phyloP scores from a whole-genome alignment of 2,797 vertebrate genomes.

The Esox masquinongy region DNA sequence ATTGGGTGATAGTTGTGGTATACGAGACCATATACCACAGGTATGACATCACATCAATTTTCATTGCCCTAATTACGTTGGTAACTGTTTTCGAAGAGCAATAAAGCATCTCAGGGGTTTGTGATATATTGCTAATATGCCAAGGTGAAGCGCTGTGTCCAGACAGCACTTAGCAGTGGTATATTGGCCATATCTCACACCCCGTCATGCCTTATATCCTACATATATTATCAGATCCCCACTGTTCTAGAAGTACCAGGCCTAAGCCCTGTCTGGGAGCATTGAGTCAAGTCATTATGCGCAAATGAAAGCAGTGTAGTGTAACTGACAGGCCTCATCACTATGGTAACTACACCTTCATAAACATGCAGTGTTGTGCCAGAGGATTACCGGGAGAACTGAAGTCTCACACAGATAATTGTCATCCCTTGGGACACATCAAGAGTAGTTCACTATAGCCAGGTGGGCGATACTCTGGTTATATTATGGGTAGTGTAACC shows the following conservation, averaged over 20 bases:
- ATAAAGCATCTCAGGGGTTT: no score
- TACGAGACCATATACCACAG: no score
- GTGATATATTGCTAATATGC: no score
- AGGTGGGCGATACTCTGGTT: not conserved
- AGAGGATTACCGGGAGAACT: constrained; percentile 8
- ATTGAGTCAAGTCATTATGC: not conserved
- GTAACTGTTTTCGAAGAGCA: no score
- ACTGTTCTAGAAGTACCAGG: no score
- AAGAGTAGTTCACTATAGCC: not conserved
- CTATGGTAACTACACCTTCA: constrained; percentile 11
- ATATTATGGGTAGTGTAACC: not conserved
- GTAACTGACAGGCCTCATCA: constrained; percentile 14
- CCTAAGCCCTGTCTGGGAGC: not conserved
- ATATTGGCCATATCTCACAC: no score
- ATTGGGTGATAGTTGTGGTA: no score
- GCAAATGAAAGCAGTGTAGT: not conserved
- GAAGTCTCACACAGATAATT: constrained; percentile 6
- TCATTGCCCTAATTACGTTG: no score
- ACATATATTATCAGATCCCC: not conserved
- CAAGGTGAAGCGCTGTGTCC: no score
- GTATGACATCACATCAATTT: no score
- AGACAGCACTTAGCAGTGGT: no score
- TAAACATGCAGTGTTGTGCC: not conserved
- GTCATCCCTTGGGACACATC: not conserved
- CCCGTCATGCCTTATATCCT: not conserved